Base-by-base conservation (phyloP, 2,113 vertebrate species). In the Lepisosteus osseus region DNA sequence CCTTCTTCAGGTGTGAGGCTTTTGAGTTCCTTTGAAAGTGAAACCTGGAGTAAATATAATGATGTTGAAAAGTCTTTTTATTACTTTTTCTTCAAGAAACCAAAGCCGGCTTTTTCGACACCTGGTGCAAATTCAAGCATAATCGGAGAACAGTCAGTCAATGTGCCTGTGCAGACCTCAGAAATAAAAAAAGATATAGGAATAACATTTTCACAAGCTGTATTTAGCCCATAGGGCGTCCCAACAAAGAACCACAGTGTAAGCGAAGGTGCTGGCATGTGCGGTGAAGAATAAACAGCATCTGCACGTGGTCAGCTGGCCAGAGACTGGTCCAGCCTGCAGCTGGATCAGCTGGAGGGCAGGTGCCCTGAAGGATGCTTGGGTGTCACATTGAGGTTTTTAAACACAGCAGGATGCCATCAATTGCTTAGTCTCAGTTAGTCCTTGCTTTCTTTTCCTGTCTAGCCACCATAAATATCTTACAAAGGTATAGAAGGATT, bases 341-440 rank as follows among this genome's bases (percentile, higher is more conserved):
- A 57, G 41, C 17, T 65, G 71, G 67, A 4, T 14, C 86, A 72
- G 77, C 78, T 81, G 86, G 80, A 76, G 42, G 42, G 76, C 85
- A 84, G 75, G 68, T 79, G 17, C 54, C 57, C 41, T 42, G 65
- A 67, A 74, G 67, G 62, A 54, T 45, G 69, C 70, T 78, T 75
- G 75, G 77, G 82, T 76, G 13, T 29, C 76, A 59, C 3, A 76
- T 70, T 69, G 75, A 82, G 72, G 54, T 54, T 70, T 78, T 76
- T 70, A 59, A 69, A 65, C 72, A 70, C 66, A 3, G 9, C 17
- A 54, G 3, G 17, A 3, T n/a, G 64, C 29, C 5, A 29, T 8
- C 14, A 41, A 13, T 68, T 17, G 15, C 7, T 40, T 7, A 9
- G 45, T 68, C 66, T 45, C 66, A 40, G 51, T 54, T 7, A 44